Percentiles rank a stretch among this genome's conserved stretches.
phyloP scores from a whole-genome alignment of 2,888 invertebrate species.

The Agrotis clavis region DNA sequence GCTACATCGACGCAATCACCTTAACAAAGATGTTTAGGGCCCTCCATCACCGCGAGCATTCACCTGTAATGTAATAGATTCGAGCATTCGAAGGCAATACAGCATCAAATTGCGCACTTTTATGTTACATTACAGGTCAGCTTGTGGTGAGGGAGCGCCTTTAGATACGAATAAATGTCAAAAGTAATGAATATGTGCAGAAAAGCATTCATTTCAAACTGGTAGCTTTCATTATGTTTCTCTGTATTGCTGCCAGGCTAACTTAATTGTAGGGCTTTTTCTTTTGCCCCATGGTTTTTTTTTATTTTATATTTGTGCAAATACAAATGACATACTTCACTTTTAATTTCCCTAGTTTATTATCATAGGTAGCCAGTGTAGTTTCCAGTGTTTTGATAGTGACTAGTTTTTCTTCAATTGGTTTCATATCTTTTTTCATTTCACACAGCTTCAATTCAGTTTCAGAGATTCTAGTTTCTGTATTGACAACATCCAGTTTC shows the following conservation, averaged over 20 bases:
- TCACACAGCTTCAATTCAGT: slow-evolving; percentile 91
- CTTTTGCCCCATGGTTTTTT: neutral
- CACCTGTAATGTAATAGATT: no score
- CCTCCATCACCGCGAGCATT: no score
- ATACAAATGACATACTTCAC: slow-evolving; percentile 83
- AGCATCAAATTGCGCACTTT: no score
- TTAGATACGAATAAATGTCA: neutral
- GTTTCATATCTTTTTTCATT: slow-evolving; percentile 90
- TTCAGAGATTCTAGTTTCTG: slow-evolving; percentile 92
- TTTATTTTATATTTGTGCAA: neutral
- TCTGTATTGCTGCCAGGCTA: neutral
- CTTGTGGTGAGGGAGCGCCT: no score
- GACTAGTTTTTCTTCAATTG: slow-evolving; percentile 88
- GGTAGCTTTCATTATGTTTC: neutral
- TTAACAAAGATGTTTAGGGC: no score
- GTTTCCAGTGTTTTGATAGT: slow-evolving; percentile 90
- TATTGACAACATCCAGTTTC: slow-evolving; percentile 89
- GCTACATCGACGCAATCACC: no score
- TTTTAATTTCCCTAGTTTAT: slow-evolving; percentile 90
- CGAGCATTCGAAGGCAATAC: no score
- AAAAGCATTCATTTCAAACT: neutral
- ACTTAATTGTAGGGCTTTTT: neutral
- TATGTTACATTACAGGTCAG: no score
- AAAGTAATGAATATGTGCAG: neutral
- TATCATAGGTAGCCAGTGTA: slow-evolving; percentile 89